Percentiles rank a stretch among this genome's conserved stretches.
These are phyloP conservation scores for Odobenus rosmarus DNA, from an alignment of 2,113 vertebrate genomes.

Conservation along the genomic window DNA sequence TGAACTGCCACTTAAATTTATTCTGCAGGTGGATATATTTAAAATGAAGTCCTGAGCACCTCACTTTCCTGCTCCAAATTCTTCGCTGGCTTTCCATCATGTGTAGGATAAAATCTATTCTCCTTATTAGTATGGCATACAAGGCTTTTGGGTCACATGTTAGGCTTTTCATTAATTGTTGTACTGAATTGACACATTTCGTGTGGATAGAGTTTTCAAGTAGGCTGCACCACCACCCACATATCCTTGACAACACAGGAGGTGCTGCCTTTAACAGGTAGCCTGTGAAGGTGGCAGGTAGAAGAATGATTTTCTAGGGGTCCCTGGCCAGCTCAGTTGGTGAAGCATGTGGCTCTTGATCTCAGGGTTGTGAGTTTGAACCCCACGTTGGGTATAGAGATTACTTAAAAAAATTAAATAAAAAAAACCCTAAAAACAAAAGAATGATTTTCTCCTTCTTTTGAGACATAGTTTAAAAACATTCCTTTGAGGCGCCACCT, in stretches of 20 bases:
- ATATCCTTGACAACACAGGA: not conserved
- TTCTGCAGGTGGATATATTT: not conserved
- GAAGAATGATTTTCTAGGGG: not conserved
- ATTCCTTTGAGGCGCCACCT: not conserved
- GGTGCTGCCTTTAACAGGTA: not conserved
- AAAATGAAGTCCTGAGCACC: not conserved
- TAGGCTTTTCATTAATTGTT: not conserved
- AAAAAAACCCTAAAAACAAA: not conserved
- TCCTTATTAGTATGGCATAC: not conserved
- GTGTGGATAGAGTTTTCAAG: not conserved
- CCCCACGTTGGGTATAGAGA: not conserved
- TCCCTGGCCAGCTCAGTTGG: not conserved
- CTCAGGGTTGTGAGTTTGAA: not conserved
- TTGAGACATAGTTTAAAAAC: not conserved
- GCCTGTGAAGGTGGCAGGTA: not conserved
- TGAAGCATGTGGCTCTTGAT: not conserved
- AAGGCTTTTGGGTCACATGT: not conserved
- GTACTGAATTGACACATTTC: not conserved
- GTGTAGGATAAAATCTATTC: not conserved
- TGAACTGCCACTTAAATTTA: not conserved
- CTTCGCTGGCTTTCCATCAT: not conserved
- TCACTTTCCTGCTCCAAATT: slow-evolving; percentile 13
- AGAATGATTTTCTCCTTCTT: not conserved
- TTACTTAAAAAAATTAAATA: not conserved
- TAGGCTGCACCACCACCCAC: not conserved